Percentiles rank a stretch among this genome's conserved stretches.
These are phyloP conservation scores for Podocnemis expansa DNA, from an alignment of 2,113 vertebrate genomes.

Conservation along the genomic window DNA sequence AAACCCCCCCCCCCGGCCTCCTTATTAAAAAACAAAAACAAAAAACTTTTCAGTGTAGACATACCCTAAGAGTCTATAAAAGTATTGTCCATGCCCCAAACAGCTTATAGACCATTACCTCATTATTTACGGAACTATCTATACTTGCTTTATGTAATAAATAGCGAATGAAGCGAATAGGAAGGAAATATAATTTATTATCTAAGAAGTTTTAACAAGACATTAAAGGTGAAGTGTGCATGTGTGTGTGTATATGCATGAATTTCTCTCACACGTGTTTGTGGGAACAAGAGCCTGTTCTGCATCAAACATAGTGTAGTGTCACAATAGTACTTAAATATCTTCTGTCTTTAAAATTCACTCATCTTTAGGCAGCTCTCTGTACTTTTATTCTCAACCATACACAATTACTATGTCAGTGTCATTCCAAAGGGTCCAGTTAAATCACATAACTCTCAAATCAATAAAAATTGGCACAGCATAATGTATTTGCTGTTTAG, in stretches of 20 bases:
- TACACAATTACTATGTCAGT: not conserved
- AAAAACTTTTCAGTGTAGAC: too few relatives aligned
- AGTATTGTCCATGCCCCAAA: too few relatives aligned
- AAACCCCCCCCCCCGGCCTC: too few relatives aligned
- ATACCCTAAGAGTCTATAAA: too few relatives aligned
- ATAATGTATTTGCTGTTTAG: slow-evolving; percentile 59
- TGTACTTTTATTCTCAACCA: slow-evolving; percentile 15
- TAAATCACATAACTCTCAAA: slow-evolving; percentile 43
- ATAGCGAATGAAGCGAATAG: not conserved
- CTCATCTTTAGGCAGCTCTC: not conserved
- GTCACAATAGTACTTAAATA: not conserved
- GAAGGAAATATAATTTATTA: not conserved
- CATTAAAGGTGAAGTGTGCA: not conserved
- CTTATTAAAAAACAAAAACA: too few relatives aligned
- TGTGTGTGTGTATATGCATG: too few relatives aligned
- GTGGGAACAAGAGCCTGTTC: not conserved
- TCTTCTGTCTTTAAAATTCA: not conserved
- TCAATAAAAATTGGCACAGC: slow-evolving; percentile 50
- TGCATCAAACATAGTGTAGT: not conserved
- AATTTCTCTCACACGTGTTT: not conserved
- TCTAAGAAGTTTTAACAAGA: not conserved
- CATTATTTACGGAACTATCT: too few relatives aligned
- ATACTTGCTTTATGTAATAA: too few relatives aligned
- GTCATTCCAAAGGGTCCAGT: slow-evolving; percentile 17
- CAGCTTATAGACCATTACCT: too few relatives aligned